Base-by-base conservation (phyloP, 35 echinoderm and acorn worm species). In the Holothuria glaberrima region DNA sequence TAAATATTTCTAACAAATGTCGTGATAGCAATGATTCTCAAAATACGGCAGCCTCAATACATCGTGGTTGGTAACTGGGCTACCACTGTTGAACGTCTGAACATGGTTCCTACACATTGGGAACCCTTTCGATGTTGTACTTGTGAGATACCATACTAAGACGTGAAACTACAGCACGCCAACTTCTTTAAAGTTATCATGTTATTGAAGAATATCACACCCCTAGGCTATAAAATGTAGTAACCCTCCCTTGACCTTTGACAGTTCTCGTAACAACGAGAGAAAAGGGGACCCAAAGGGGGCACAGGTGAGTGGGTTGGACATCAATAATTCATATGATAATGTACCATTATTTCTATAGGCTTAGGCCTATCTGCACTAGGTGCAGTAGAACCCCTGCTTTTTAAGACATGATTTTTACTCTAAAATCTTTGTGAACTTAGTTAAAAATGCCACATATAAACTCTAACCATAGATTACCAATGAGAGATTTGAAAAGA, bases 1-100 rank as follows among this genome's bases (percentile, higher is more conserved):
- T n/a, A n/a, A 69, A 69, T 69, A 69, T 69, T 69, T 69, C 66
- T 69, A 0, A 69, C n/a, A 69, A 69, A 69, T 25, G 22, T 69
- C 5, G 66, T 69, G 25, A 24, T 26, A 22, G 24, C 66, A 69
- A 69, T 69, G 66, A 69, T 22, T 69, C 66, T 69, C 20, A 69
- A 0, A 24, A 20, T 25, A 69, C 25, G 66, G 17, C 25, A 26
- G 66, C 66, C 66, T 69, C 25, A 24, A 69, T 24, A 69, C 22
- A 69, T 22, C 66, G 25, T 27, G 20, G 31, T 29, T 69, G 66
- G 66, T 69, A 69, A 0, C 25, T 22, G 4, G 9, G 66, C 22
- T 69, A 4, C 6, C 66, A 26, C 66, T 69, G 66, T n/a, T n/a
- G n/a, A n/a, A n/a, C n/a, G n/a, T n/a, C 21, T 17, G 9, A 69